Evolutionary conservation across 2,113 vertebrate species (phyloP).

Genomic region (Sialia sialis): DNA sequence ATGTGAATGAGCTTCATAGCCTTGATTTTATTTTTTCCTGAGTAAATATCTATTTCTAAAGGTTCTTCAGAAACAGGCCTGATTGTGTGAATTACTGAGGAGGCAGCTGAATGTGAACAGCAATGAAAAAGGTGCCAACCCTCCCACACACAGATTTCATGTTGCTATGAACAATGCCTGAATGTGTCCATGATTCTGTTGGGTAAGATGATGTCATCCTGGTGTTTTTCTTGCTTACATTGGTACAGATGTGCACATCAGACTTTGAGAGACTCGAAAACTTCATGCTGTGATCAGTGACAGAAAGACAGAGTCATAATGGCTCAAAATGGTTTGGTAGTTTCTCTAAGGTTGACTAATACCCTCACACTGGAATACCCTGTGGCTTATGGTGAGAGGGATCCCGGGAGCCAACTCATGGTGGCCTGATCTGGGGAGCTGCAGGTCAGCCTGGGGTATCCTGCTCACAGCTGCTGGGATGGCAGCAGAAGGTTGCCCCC

Average conservation of each 20-base stretch:
- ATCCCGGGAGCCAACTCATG: accelerated
- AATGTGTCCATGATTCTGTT: background rate
- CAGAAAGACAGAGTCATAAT: background rate
- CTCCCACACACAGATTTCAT: background rate
- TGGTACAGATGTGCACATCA: background rate
- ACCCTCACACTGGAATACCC: background rate
- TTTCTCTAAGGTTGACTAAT: background rate
- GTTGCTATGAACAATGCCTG: constrained; percentile 6
- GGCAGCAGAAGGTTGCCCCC: accelerated
- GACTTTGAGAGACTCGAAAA: background rate
- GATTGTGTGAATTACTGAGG: constrained; percentile 22
- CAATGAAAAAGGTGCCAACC: background rate
- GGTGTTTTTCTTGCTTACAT: background rate
- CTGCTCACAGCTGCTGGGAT: background rate
- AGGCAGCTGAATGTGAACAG: constrained; percentile 18
- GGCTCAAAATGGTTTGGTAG: background rate
- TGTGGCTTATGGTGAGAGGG: background rate
- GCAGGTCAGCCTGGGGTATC: background rate
- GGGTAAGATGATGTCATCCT: background rate
- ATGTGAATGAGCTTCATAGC: background rate
- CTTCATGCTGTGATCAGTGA: background rate
- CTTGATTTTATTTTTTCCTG: background rate
- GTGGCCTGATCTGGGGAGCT: background rate
- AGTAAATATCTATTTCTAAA: background rate
- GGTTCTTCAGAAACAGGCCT: background rate